Evolutionary conservation across 1,140 invertebrate genomes (phyloP), one percentile per base, ranked within the genome.

Genomic region (Metopolophium dirhodum): DNA sequence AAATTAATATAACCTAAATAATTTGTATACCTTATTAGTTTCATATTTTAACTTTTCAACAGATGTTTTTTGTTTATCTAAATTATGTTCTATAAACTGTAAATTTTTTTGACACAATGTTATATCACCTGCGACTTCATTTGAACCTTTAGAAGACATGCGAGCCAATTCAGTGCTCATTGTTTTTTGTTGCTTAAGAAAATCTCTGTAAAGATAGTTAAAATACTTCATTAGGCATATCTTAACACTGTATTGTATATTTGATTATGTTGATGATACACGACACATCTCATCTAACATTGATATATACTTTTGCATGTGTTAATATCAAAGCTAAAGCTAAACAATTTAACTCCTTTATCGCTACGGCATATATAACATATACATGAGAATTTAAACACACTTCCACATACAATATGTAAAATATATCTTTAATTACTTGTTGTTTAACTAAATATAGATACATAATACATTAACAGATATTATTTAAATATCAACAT

Each of bases 101-200:
- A 97, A 95, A 35, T 97, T 95, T 94, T 97, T 96, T 95, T 96
- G 96, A 8, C 97, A 95, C 37, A 96, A 96, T 6, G 95, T 95
- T 4, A 96, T 96, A 93, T 97, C 97, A 94, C 97, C 96, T 86
- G 95, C 95, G 2, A 96, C 95, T 94, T 97, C 97, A 94, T 96
- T 96, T 93, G 97, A 95, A 4, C 97, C 96, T 94, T 97, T 97
- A n/a, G 96, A 96, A 3, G 97, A 97, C 82, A 96, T 96, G 87
- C 98, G 95, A 93, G 98, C 97, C 89, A 98, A 97, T 94, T 98
- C 97, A 2, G 98, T 98, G 94, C 97, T 97, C 23, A 97, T 95
- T 0, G 96, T 95, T 95, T 98, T 98, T 95, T 98, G 97, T 93
- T 97, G 96, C 95, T 98, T 98, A 0, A 98, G 97, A 95, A 97